Conservation (phyloP, 2,113 vertebrate genomes). For the Macquaria australasica region DNA sequence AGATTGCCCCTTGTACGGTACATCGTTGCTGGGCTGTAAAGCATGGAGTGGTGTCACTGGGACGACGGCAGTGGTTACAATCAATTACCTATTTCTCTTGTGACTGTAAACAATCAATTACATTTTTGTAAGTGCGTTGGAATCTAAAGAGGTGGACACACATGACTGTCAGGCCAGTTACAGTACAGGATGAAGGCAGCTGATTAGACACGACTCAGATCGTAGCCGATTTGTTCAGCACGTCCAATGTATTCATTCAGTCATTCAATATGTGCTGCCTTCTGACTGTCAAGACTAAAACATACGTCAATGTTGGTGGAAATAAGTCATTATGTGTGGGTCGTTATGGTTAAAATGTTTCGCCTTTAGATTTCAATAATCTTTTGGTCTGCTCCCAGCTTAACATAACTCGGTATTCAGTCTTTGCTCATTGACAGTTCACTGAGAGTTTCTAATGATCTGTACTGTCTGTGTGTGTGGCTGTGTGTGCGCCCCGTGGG, state of each 20-base stretch:
- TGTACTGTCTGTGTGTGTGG: constrained; percentile 11
- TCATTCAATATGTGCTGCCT: neutral
- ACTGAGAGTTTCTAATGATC: constrained; percentile 33
- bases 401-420: neutral
- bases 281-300: neutral
- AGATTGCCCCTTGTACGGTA: neutral
- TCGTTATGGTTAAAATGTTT: neutral
- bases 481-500: constrained; percentile 16
- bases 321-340: neutral
- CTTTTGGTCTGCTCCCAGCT: neutral
- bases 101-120: constrained; percentile 23
- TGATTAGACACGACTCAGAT: neutral
- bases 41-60: neutral
- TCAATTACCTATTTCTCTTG: neutral
- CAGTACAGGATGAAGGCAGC: neutral
- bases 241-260: neutral
- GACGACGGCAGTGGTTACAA: neutral
- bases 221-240: neutral
- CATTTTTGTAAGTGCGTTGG: neutral
- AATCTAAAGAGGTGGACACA: constrained; percentile 6
- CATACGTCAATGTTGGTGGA: neutral
- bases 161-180: constrained; percentile 6
- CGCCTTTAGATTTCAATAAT: neutral
- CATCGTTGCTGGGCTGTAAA: neutral
- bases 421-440: constrained; percentile 26